A percentile compares a stretch with the other conserved stretches of the same genome.
Evolutionary conservation across 1,140 invertebrate genomes (phyloP).

Genomic region (Achroia grisella): DNA sequence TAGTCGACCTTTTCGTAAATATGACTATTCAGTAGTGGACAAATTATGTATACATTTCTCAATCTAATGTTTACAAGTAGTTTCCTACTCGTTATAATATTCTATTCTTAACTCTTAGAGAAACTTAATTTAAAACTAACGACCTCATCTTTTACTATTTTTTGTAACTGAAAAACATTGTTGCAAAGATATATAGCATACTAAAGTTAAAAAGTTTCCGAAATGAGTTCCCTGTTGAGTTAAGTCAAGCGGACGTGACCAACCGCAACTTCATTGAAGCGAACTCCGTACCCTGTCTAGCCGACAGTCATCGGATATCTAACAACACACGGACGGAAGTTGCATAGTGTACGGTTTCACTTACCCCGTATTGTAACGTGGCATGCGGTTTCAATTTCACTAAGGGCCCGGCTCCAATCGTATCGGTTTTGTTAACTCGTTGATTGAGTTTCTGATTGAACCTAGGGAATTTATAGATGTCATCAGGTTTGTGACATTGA

Average conservation of each 20-base stretch:
- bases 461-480: slow-evolving; percentile 18
- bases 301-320: slow-evolving; percentile 58
- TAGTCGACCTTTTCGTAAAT: too few species aligned
- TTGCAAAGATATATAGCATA: too few species aligned
- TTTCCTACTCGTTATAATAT: too few species aligned
- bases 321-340: slow-evolving; percentile 61
- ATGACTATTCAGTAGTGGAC: too few species aligned
- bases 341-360: slow-evolving; percentile 65
- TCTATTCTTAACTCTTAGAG: too few species aligned
- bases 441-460: slow-evolving; percentile 64
- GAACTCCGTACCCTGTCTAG: slow-evolving; percentile 10
- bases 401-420: slow-evolving; percentile 42
- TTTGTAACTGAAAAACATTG: too few species aligned
- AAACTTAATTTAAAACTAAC: too few species aligned
- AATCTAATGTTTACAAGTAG: too few species aligned
- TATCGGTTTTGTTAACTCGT: slow-evolving; percentile 49
- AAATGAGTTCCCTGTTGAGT: not conserved
- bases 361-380: slow-evolving; percentile 37
- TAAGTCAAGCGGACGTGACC: slow-evolving; percentile 29
- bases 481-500: slow-evolving; percentile 1
- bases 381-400: slow-evolving; percentile 55
- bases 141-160: too few species aligned
- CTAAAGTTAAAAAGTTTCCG: not conserved
- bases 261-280: slow-evolving; percentile 31
- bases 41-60: too few species aligned